Base-by-base conservation (phyloP, 2,888 invertebrate species). In the Scelioninae gen. 1 region DNA sequence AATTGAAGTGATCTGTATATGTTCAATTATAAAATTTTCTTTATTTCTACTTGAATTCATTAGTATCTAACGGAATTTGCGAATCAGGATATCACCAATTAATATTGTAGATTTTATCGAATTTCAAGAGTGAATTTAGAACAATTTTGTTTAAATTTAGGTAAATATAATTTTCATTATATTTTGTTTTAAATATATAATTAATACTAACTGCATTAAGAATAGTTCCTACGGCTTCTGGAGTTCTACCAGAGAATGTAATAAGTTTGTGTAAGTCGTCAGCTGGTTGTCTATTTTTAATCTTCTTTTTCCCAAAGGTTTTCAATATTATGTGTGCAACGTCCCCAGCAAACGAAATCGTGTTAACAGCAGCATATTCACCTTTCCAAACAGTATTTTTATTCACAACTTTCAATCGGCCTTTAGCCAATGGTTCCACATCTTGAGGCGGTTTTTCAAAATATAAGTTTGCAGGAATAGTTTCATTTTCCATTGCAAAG, bases 211-310 rank as follows among this genome's bases (percentile, higher is more conserved):
- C 89, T 40, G 94, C 94, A 79, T 95, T 93, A 6, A 96, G 91
- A 81, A 97, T 93, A 65, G 90, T 92, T 51, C 94, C 93, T 0
- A 97, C 94, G 0, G 95, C 95, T 63, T 96, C 95, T 89, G 96
- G 95, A 0, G 96, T 97, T 69, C 98, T 94, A 0, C 97, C 97
- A 55, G 96, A 95, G 79, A 94, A 94, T 65, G 95, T 94, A 7
- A 96, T 94, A 62, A 98, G 92, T 63, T 96, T 94, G 0, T 96
- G 96, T 0, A 96, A 89, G 83, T 94, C 93, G 86, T 96, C 96
- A 0, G 89, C 87, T 0, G 95, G 95, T 15, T 94, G 86, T 13
- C 94, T 94, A 0, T 93, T 92, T 89, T 95, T 95, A 0, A 55
- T 58, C 53, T 85, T 85, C 6, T 53, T n/a, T 62, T 83, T 87